These are phyloP conservation scores for Cettia cetti DNA, from an alignment of 2,113 vertebrate species.

Conservation along the genomic window DNA sequence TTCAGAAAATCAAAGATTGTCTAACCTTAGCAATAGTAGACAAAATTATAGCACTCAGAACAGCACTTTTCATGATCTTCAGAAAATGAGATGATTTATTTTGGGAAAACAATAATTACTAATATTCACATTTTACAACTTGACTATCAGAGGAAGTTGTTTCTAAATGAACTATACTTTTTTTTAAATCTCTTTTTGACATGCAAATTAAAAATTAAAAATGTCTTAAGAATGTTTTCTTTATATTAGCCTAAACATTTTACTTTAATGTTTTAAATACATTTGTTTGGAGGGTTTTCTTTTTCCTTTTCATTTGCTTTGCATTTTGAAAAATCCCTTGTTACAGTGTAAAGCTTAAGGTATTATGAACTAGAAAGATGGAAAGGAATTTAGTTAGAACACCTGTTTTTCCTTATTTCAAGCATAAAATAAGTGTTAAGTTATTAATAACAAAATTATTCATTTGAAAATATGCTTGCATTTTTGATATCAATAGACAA, in stretches of 20 bases:
- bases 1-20: background rate
- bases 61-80: background rate
- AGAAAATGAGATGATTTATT: background rate
- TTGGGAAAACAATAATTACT: background rate
- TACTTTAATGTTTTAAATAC: background rate
- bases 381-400: background rate
- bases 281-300: accelerated
- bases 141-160: background rate
- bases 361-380: background rate
- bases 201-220: background rate
- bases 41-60: background rate
- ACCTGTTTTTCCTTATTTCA: background rate
- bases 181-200: background rate
- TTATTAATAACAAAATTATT: background rate
- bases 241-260: background rate
- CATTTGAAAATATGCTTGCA: background rate
- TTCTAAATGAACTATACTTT: background rate
- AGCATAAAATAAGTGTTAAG: background rate
- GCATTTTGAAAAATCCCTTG: background rate
- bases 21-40: background rate
- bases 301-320: background rate
- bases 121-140: background rate
- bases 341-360: background rate
- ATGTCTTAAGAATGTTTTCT: background rate
- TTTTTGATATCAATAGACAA: background rate